A percentile compares a stretch with the other conserved stretches of the same genome.
Conservation (phyloP, 2,113 vertebrate genomes). For the Ptyas mucosa region DNA sequence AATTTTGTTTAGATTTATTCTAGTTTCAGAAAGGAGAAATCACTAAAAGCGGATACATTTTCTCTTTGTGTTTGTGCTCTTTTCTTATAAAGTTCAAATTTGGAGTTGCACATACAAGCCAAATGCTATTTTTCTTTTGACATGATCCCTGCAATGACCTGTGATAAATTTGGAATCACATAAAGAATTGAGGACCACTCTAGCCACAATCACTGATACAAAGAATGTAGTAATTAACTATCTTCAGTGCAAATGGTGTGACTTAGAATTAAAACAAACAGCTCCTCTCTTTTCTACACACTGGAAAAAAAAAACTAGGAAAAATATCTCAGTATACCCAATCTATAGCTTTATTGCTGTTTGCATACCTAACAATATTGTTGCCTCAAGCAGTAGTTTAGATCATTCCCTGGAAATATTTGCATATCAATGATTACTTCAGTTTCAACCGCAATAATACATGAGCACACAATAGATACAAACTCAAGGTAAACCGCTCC, state of each 20-base stretch:
- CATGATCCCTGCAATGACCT: too few species aligned
- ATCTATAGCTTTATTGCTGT: background rate
- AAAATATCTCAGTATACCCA: background rate
- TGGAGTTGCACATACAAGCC: too few species aligned
- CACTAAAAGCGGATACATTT: background rate
- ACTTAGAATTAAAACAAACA: background rate
- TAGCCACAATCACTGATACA: background rate
- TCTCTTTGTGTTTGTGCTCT: background rate
- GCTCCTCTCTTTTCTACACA: background rate
- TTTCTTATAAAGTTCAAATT: background rate
- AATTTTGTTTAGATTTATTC: background rate
- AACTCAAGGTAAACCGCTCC: too few species aligned
- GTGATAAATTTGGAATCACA: background rate
- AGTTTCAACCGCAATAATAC: too few species aligned
- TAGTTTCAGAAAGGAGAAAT: background rate
- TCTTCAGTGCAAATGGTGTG: background rate
- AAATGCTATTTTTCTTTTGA: background rate
- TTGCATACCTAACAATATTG: background rate
- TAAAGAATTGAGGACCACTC: background rate
- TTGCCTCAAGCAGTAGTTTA: background rate
- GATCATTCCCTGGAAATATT: background rate
- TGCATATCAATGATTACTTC: too few species aligned
- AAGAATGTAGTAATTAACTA: background rate
- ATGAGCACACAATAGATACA: too few species aligned
- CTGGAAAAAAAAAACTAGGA: background rate